Conservation (phyloP, 2,797 vertebrate genomes). For the Lepus oiostolus region DNA sequence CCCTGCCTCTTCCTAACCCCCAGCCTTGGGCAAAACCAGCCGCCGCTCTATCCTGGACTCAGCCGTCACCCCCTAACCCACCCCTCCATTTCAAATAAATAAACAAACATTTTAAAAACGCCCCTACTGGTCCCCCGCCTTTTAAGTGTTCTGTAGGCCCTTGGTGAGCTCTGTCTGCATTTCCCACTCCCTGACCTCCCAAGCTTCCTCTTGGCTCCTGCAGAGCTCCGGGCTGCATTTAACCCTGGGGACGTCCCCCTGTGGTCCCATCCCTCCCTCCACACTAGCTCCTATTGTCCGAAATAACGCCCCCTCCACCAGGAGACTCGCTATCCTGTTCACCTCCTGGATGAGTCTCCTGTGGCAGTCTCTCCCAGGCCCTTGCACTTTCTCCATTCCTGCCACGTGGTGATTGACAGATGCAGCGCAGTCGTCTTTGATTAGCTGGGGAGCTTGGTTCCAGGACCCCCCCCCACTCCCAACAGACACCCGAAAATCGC, state of each 20-base stretch:
- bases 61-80: neutral
- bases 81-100: too few relatives aligned
- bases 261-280: neutral
- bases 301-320: neutral
- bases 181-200: neutral
- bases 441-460: too few relatives aligned
- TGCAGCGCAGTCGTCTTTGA: too few relatives aligned
- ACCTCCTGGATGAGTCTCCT: neutral
- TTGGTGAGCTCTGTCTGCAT: neutral
- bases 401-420: neutral
- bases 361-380: neutral
- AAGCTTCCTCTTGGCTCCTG: neutral
- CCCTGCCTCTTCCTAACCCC: neutral
- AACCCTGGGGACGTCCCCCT: too few relatives aligned
- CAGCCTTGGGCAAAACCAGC: neutral
- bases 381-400: too few relatives aligned
- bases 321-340: neutral
- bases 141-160: neutral
- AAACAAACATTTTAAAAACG: neutral
- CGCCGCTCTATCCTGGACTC: neutral
- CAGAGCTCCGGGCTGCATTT: fast-evolving
- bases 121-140: neutral
- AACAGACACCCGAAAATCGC: too few relatives aligned
- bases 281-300: neutral
- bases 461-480: too few relatives aligned